These are phyloP conservation scores for Asarcornis scutulata DNA, from an alignment of 2,113 vertebrate species.

Conservation along the genomic window DNA sequence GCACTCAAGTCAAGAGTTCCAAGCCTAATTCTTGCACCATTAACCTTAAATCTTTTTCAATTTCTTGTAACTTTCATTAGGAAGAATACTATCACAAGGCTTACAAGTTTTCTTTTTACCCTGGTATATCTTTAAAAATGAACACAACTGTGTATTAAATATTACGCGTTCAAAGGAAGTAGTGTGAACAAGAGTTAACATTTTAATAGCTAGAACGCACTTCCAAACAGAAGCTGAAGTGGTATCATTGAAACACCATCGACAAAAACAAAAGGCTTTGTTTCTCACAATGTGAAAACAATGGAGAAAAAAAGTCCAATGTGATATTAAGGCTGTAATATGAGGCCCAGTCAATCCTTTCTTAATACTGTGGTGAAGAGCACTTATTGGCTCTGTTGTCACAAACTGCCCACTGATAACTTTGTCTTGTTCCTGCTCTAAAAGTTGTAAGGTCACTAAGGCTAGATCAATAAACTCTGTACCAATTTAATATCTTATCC, in stretches of 20 bases:
- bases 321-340: background rate
- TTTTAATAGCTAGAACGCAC: background rate
- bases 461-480: background rate
- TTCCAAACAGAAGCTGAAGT: background rate
- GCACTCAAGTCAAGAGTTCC: background rate
- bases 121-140: background rate
- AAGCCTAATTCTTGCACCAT: background rate
- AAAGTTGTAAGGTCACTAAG: background rate
- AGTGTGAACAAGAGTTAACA: background rate
- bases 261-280: background rate
- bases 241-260: background rate
- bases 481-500: background rate
- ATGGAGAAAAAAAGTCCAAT: background rate
- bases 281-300: background rate
- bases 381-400: rapidly evolving
- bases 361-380: background rate
- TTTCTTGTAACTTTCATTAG: background rate
- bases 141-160: background rate
- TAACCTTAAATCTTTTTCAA: background rate
- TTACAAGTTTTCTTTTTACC: background rate
- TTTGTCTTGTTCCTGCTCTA: background rate
- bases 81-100: background rate
- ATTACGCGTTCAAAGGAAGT: background rate
- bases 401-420: background rate
- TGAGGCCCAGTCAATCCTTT: background rate